Evolutionary conservation across 2,888 invertebrate genomes (phyloP).

Genomic region (Nymphalis urticae): DNA sequence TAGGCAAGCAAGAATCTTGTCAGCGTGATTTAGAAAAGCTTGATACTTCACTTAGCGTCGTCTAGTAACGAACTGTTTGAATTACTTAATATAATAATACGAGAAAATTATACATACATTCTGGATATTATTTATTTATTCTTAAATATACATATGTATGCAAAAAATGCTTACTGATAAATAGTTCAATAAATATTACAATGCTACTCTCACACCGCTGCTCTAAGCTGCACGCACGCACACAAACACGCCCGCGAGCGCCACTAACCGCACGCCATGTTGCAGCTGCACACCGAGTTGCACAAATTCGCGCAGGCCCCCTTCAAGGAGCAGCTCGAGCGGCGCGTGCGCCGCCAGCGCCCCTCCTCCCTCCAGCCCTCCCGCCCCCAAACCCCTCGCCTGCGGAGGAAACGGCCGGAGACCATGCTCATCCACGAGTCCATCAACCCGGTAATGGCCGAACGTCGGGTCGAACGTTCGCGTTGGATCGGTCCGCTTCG

Average conservation of each 20-base stretch:
- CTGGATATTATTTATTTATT: too few species aligned
- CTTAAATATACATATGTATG: too few species aligned
- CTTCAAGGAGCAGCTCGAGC: conserved; percentile 27
- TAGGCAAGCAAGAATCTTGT: too few species aligned
- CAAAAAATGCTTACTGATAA: too few species aligned
- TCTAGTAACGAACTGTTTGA: too few species aligned
- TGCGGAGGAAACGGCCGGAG: conserved; percentile 28
- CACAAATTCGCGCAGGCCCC: conserved; percentile 58
- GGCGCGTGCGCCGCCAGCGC: conserved; percentile 33
- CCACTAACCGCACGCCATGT: conserved; percentile 35
- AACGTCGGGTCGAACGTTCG: not conserved
- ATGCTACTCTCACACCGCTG: not conserved
- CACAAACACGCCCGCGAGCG: conserved; percentile 16
- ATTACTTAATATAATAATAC: too few species aligned
- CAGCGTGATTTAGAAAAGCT: too few species aligned
- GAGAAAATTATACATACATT: too few species aligned
- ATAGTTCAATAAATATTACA: too few species aligned
- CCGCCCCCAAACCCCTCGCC: conserved; percentile 46
- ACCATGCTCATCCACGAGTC: conserved; percentile 57
- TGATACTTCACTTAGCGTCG: too few species aligned
- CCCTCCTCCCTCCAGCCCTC: conserved; percentile 31
- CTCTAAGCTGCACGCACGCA: not conserved
- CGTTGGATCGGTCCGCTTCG: not conserved
- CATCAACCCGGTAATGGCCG: conserved; percentile 51
- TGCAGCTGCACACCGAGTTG: conserved; percentile 71